Evolutionary conservation across 2,797 vertebrate genomes (phyloP).

Genomic region (Hemitrygon akajei): DNA sequence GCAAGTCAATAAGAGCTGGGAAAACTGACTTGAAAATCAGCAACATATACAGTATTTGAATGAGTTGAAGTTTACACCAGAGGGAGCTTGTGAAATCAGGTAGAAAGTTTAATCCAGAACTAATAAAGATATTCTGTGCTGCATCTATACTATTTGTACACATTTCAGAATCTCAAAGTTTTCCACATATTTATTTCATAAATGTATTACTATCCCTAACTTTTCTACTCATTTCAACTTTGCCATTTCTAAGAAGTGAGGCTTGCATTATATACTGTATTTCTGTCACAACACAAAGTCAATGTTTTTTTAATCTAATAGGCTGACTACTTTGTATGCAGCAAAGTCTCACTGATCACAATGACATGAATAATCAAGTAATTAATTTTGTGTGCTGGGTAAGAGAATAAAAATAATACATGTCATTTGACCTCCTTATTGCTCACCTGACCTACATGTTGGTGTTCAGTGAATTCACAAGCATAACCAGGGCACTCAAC

Average conservation of each 20-base stretch:
- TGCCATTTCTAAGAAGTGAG: not conserved
- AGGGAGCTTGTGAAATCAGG: not conserved
- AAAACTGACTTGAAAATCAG: not conserved
- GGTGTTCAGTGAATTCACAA: too few relatives aligned
- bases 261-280: too few relatives aligned
- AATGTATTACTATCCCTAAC: not conserved
- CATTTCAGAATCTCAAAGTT: not conserved
- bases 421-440: too few relatives aligned
- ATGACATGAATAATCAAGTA: not conserved
- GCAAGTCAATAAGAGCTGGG: not conserved
- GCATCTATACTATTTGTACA: not conserved
- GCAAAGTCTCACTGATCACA: not conserved
- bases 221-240: not conserved
- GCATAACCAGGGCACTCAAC: too few relatives aligned
- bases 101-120: not conserved
- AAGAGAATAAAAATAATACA: not conserved
- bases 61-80: not conserved
- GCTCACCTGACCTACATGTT: too few relatives aligned
- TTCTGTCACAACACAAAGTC: not conserved
- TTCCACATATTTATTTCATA: not conserved
- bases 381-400: not conserved
- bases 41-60: not conserved
- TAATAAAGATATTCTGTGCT: not conserved
- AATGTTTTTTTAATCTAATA: too few relatives aligned
- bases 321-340: not conserved